Evolutionary conservation across 2,113 vertebrate species (phyloP), one percentile per base, ranked within the genome.

Genomic region (Peromyscus leucopus): DNA sequence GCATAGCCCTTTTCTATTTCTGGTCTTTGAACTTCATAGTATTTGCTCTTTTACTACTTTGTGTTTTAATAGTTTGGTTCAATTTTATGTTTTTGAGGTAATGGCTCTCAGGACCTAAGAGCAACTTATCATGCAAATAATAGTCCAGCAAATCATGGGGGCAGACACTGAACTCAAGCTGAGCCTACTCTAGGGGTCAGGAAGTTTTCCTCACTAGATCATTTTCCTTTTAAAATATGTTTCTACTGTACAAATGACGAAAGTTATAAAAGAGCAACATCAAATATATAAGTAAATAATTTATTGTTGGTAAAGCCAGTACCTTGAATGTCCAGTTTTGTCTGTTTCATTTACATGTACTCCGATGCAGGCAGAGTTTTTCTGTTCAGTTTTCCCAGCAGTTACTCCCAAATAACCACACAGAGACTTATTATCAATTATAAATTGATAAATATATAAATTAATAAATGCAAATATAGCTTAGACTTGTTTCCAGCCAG

Each of bases 201-300:
- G 55, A 96, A 76, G 3, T 9, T 72, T 65, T 78, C 59, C 12
- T 91, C 10, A 36, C 19, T 17, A 22, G n/a, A 51, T 61, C 93
- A 17, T 75, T 84, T 84, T 75, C 16, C 79, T 65, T 7, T 71
- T 79, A 90, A 96, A 90, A 67, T 78, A 42, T 2, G 0, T 78
- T 89, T 93, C 16, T 76, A n/a, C 16, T 82, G 4, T 36, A 67
- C 12, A 13, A 97, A 86, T 9, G 55, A 95, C 19, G 8, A 46
- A 95, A 94, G 31, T 28, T 55, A 69, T 11, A 86, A 39, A 89
- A 55, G 42, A 74, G 55, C 10, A 91, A 89, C 51, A n/a, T 92
- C 76, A 71, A 85, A 79, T 51, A 76, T 61, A 33, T 33, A 86
- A 59, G 28, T 90, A 87, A 87, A 36, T n/a, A 74, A 80, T 48